Conservation (phyloP, 2,888 invertebrate genomes). For the Caenorhabditis sp. region DNA sequence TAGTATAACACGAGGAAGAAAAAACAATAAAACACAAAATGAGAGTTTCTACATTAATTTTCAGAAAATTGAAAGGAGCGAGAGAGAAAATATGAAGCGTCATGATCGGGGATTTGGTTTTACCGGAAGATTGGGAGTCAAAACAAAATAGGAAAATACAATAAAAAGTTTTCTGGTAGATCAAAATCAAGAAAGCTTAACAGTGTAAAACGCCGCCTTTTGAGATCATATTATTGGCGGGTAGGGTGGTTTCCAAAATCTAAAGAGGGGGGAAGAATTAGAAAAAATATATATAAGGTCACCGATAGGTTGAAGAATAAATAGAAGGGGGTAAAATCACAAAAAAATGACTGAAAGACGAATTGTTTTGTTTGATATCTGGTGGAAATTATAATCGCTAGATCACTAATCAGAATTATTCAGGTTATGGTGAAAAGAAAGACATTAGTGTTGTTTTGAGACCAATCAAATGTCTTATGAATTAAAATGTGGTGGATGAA, state of each 20-base stretch:
- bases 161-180: constrained; percentile 31
- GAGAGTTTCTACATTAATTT: not conserved
- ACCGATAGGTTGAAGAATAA: constrained; percentile 26
- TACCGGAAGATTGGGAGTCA: not conserved
- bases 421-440: not conserved
- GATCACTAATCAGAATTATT: not conserved
- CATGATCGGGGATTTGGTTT: not conserved
- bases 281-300: constrained; percentile 14
- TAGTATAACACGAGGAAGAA: not conserved
- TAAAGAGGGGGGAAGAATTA: not conserved
- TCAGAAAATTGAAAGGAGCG: not conserved
- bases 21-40: not conserved
- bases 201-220: constrained; percentile 22
- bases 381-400: not conserved
- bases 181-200: constrained; percentile 37
- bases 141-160: constrained; percentile 30
- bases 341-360: constrained; percentile 5
- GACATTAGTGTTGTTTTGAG: not conserved
- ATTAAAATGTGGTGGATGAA: not conserved
- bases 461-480: not conserved
- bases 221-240: constrained; percentile 39
- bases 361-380: not conserved
- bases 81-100: not conserved
- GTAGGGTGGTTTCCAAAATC: not conserved
- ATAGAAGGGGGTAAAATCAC: not conserved